Base-by-base conservation (phyloP, 2,888 invertebrate genomes). In the Cyrtodaria siliqua region DNA sequence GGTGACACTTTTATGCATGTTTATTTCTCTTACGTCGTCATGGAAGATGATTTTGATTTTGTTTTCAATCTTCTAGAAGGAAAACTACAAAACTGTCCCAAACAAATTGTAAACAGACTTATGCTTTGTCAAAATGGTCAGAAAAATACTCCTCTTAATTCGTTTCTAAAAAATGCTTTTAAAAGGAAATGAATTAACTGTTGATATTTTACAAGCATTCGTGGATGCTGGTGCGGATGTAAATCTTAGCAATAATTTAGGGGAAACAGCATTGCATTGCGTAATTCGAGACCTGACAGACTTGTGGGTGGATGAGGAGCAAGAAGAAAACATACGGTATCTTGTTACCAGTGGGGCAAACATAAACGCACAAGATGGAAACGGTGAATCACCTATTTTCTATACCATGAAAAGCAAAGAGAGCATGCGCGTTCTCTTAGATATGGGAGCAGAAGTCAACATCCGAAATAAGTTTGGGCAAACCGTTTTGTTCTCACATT, bases 401-500 rank as follows among this genome's bases (percentile, higher is more conserved):
- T 33, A 33, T 12, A 33, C 33, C 33, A 33, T 33, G 33, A 33
- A 33, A 33, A 12, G 12, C 33, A 33, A 33, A 12, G 33, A 33
- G 33, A 33, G 33, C 12, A 33, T 33, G 33, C 12, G 33, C 33
- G n/a, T 16, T 44, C 20, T 44, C 16, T 18, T 44, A 44, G 20
- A 44, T 18, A 16, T 44, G 16, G 44, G 44, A 16, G 20, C n/a
- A 6, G 44, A 44, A 9, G 16, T 44, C 20, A 20, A 44, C 16
- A 18, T 44, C 16, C 44, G 44, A 44, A 64, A 64, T 27, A 55
- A 64, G 4, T 20, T 55, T 18, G 12, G 3, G 16, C 53, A 64
- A 55, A 64, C 64, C 27, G 53, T 55, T 3, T 16, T 64, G 26
- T 26, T 64, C n/a, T 64, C 26, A 24, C 26, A 38, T 20, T n/a